Evolutionary conservation across 2,888 invertebrate species (phyloP).

Genomic region (Trachelus tabidus): DNA sequence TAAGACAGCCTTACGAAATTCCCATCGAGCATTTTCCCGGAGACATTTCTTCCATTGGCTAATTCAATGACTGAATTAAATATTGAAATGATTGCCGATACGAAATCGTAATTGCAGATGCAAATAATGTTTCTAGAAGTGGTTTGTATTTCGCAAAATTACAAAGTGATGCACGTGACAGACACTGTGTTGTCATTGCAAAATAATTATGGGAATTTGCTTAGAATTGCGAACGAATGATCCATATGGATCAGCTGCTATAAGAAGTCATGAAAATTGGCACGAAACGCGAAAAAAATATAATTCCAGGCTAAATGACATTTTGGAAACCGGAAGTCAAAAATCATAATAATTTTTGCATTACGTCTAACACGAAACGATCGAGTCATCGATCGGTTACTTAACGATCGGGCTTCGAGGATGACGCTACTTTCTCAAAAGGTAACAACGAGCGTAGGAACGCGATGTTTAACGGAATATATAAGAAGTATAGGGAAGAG

Average conservation of each 20-base stretch:
- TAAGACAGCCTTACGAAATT: neutral
- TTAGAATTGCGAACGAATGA: neutral
- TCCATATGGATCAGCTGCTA: neutral
- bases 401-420: neutral
- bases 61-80: neutral
- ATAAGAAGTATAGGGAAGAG: neutral
- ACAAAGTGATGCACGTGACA: neutral
- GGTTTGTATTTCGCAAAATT: neutral
- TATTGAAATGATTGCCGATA: neutral
- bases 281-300: neutral
- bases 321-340: neutral
- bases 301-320: neutral
- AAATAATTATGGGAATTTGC: neutral
- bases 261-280: neutral
- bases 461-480: neutral
- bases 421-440: conserved; percentile 1
- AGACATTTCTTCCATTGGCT: neutral
- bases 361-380: neutral
- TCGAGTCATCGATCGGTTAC: neutral
- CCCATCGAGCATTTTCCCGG: neutral
- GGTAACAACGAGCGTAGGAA: neutral
- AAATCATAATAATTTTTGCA: neutral
- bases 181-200: neutral
- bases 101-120: neutral
- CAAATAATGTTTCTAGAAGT: neutral